Conservation (phyloP, 2,888 invertebrate species). For the Metopia argyrocephala region DNA sequence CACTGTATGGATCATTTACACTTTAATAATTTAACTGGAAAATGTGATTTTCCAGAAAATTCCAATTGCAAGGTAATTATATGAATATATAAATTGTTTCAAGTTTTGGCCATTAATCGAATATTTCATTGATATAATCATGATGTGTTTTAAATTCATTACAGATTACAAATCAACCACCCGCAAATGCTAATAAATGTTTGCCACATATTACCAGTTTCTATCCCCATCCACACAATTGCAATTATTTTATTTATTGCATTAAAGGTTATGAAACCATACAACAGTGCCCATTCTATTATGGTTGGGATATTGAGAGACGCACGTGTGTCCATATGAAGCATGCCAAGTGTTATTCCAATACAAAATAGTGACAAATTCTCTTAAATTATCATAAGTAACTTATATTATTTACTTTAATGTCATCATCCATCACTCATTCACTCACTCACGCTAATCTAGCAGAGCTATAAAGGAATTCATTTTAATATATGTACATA, state of each 20-base stretch:
- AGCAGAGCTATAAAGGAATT: not conserved
- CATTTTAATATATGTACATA: not conserved
- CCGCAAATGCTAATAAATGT: constrained; percentile 68
- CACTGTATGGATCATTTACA: constrained; percentile 74
- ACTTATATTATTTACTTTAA: no score
- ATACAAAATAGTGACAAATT: constrained; percentile 39
- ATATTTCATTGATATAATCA: no score
- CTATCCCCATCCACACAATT: constrained; percentile 75
- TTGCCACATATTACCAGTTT: constrained; percentile 73
- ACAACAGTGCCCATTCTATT: constrained; percentile 77
- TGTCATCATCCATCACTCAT: not conserved
- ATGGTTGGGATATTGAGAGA: constrained; percentile 76
- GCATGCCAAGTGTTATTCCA: constrained; percentile 72
- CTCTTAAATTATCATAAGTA: not conserved
- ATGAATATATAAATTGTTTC: no score
- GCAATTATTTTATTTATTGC: constrained; percentile 77
- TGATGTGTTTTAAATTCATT: constrained; percentile 12
- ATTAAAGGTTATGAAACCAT: constrained; percentile 75
- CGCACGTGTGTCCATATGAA: constrained; percentile 72
- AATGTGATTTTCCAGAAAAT: constrained; percentile 75
- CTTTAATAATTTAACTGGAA: constrained; percentile 71
- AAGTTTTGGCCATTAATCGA: no score
- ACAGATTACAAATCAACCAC: constrained; percentile 41
- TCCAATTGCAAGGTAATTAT: constrained; percentile 70
- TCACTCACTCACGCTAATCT: not conserved